Base-by-base conservation (phyloP, 2,797 vertebrate genomes). In the Scleropages formosus region DNA sequence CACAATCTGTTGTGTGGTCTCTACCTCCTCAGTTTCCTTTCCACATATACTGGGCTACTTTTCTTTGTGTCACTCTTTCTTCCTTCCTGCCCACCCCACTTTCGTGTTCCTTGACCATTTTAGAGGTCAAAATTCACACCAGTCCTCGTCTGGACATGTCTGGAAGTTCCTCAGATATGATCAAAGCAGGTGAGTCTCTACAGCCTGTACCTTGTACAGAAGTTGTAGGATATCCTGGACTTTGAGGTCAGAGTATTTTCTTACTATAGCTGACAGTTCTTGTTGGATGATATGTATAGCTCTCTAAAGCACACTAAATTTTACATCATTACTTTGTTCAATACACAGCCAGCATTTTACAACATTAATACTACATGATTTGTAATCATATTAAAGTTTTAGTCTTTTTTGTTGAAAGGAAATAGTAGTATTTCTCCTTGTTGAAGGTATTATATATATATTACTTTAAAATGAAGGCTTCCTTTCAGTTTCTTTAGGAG, bases 111-210 rank as follows among this genome's bases (percentile, higher is more conserved):
- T 78, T 80, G 82, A 74, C 78, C 83, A 31, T 75, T 73, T 78
- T 84, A 87, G 85, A 80, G 80, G 78, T 85, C 81, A 87, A 83
- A 85, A 83, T 85, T 83, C 83, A 84, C 81, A 75, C 82, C 84
- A 84, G 84, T 80, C 84, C 85, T 82, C 82, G 79, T 80, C 80
- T 85, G 83, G 83, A 83, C 82, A 85, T 78, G 81, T 85, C 81
- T 71, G 80, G 84, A 80, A 83, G 82, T 79, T 81, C 78, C 82
- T 83, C 78, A 81, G 84, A 85, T 78, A 83, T 85, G 84, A 83
- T 85, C 80, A 85, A 80, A 84, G 80, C 84, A 81, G 85, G 85
- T 87, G 84, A 87, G 85, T 77, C 76, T 70, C 72, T 39, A 47
- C n/a, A 63, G 24, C 64, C 71, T 69, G 64, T 78, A 66, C 73